These are phyloP conservation scores for Caenorhabditis elegans DNA, from an alignment of 1,140 invertebrate genomes.

Conservation along the genomic window WBcel235 BX284605.5:8930001-8930500, in stretches of 20 bases:
- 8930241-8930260: constrained; percentile 29
- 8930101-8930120: background rate
- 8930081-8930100: background rate
- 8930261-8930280: background rate
- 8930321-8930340: background rate
- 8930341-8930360: background rate
- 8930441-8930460: background rate
- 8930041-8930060: background rate
- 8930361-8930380: background rate
- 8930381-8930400: background rate
- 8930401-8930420: background rate
- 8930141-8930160: background rate
- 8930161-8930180: background rate
- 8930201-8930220: background rate
- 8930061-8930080: background rate
- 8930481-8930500: background rate
- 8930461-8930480: background rate
- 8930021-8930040: background rate
- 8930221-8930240: constrained; percentile 10
- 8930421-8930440: constrained; percentile 20
- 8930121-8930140: background rate
- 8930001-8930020: background rate
- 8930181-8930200: background rate
- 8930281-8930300: background rate
- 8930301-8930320: constrained; percentile 9